phyloP scores from a whole-genome alignment of 2,888 invertebrate genomes.

The Allacma fusca region DNA sequence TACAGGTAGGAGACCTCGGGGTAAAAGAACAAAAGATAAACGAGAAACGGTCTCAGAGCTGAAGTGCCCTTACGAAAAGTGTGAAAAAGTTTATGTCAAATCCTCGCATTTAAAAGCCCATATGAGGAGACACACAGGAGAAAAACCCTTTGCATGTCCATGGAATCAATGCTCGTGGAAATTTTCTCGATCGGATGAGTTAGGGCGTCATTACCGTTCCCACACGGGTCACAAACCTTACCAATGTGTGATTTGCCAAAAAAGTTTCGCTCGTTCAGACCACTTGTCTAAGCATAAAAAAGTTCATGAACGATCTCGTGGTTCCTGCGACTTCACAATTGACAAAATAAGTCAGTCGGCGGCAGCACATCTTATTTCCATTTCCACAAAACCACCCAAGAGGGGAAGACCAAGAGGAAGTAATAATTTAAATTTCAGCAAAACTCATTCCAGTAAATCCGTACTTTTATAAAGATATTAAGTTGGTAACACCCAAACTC shows the following conservation, averaged over 20 bases:
- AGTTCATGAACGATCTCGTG: slow-evolving; percentile 64
- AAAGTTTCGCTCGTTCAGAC: slow-evolving; percentile 91
- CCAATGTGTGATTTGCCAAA: slow-evolving; percentile 84
- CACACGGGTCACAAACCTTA: slow-evolving; percentile 96
- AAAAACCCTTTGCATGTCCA: slow-evolving; percentile 68
- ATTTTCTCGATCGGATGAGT: slow-evolving; percentile 92
- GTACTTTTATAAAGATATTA: slow-evolving; percentile 22
- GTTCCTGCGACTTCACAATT: slow-evolving; percentile 35
- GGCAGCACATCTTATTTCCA: slow-evolving; percentile 9
- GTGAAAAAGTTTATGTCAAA: slow-evolving; percentile 85
- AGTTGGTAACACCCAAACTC: too few species aligned
- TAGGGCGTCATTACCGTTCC: slow-evolving; percentile 90
- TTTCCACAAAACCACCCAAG: slow-evolving; percentile 44
- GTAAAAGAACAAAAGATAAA: slow-evolving; percentile 37
- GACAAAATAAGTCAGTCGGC: slow-evolving; percentile 21
- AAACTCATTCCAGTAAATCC: slow-evolving; percentile 16
- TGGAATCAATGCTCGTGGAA: slow-evolving; percentile 85
- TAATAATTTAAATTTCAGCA: slow-evolving; percentile 21
- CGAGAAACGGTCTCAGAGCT: slow-evolving; percentile 65
- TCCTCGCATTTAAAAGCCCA: slow-evolving; percentile 91
- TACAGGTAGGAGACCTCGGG: slow-evolving; percentile 14
- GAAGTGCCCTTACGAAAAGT: slow-evolving; percentile 75
- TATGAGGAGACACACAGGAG: slow-evolving; percentile 81
- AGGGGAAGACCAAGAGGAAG: slow-evolving; percentile 47
- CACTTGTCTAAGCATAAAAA: slow-evolving; percentile 90